These are phyloP conservation scores for Heteronetta atricapilla DNA, from an alignment of 2,113 vertebrate genomes.

Conservation along the genomic window DNA sequence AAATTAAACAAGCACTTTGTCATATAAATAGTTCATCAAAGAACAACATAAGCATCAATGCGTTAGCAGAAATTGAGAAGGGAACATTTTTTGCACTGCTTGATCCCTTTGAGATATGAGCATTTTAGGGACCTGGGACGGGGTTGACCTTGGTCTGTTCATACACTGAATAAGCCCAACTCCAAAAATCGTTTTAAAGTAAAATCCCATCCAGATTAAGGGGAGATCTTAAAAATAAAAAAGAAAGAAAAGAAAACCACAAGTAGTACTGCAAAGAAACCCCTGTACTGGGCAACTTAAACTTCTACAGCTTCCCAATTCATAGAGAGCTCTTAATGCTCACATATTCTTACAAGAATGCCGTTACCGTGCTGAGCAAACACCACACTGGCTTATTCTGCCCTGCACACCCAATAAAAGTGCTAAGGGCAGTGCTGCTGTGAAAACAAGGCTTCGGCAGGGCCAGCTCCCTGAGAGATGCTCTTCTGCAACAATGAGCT, in stretches of 20 bases:
- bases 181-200: not conserved
- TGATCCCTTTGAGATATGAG: not conserved
- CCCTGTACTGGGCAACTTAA: not conserved
- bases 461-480: not conserved
- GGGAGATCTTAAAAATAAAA: accelerated
- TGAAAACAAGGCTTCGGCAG: not conserved
- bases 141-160: not conserved
- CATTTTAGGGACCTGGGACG: not conserved
- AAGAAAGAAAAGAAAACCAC: accelerated
- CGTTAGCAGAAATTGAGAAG: not conserved
- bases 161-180: not conserved
- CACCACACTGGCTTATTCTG: not conserved
- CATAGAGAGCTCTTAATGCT: not conserved
- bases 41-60: not conserved
- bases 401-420: not conserved
- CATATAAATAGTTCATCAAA: not conserved
- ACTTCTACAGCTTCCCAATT: not conserved
- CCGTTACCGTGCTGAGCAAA: not conserved
- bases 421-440: not conserved
- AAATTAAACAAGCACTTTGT: not conserved
- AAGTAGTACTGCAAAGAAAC: not conserved
- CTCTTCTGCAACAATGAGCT: not conserved
- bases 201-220: not conserved
- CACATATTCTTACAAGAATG: not conserved
- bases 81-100: not conserved